These are phyloP conservation scores for Heterodera filipjevi DNA, from an alignment of 2,888 invertebrate genomes.

Conservation along the genomic window DNA sequence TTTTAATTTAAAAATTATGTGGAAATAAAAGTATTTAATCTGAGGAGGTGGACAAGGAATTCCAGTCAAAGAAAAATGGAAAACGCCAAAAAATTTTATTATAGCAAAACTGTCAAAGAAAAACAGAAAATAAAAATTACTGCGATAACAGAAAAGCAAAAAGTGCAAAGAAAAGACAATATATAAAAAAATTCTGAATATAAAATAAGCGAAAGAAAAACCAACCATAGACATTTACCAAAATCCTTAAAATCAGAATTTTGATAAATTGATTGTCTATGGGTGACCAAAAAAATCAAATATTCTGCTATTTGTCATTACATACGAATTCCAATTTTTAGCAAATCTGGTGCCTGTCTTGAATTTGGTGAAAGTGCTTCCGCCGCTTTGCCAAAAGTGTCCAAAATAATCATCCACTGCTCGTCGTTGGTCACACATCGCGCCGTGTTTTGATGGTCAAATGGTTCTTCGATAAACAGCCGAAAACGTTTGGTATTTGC, in stretches of 20 bases:
- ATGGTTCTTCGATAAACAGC: conserved; percentile 62
- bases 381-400: conserved; percentile 9
- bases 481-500: conserved; percentile 35
- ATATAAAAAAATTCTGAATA: background rate
- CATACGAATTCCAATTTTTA: background rate
- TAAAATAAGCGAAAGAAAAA: background rate
- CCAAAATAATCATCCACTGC: conserved; percentile 15
- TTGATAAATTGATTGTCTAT: too few relatives aligned
- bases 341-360: background rate
- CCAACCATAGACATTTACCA: too few relatives aligned
- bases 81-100: too few relatives aligned
- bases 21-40: too few relatives aligned
- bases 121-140: too few relatives aligned
- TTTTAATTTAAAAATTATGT: too few relatives aligned
- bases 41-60: too few relatives aligned
- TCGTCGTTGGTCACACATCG: conserved; percentile 40
- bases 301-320: too few relatives aligned
- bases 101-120: too few relatives aligned
- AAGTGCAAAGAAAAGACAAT: background rate
- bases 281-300: background rate
- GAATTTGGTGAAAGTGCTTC: background rate
- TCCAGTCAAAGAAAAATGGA: too few relatives aligned
- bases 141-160: background rate
- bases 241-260: too few relatives aligned
- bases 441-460: conserved; percentile 60